Percentiles rank a stretch among this genome's conserved stretches.
phyloP scores from a whole-genome alignment of 2,888 invertebrate genomes.

The Drosophila prolongata region DNA sequence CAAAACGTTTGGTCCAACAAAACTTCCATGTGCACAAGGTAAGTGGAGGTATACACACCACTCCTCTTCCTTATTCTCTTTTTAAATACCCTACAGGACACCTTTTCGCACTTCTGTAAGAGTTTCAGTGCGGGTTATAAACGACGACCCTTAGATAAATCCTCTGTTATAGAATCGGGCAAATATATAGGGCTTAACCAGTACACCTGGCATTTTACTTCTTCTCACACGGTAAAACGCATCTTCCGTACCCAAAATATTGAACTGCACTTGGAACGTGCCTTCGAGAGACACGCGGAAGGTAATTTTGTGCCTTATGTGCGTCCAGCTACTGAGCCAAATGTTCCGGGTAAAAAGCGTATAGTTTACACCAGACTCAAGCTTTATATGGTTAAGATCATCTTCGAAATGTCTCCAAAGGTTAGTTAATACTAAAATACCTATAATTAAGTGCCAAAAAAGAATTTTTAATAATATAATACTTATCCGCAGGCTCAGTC shows the following conservation, averaged over 20 bases:
- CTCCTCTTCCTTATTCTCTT: too few relatives aligned
- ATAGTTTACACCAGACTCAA: constrained; percentile 71
- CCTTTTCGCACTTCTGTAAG: constrained; percentile 90
- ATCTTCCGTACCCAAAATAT: constrained; percentile 87
- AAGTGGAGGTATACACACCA: constrained; percentile 36
- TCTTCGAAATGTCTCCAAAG: constrained; percentile 56
- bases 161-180: constrained; percentile 87
- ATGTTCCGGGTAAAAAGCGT: constrained; percentile 54
- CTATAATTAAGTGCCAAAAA: not conserved
- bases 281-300: constrained; percentile 66
- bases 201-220: constrained; percentile 90
- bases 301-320: constrained; percentile 70
- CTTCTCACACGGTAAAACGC: constrained; percentile 89
- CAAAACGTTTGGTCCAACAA: constrained; percentile 85
- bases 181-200: constrained; percentile 89
- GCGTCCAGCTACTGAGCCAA: constrained; percentile 18
- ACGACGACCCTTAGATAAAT: constrained; percentile 88
- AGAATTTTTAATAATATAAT: too few relatives aligned
- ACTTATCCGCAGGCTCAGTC: constrained; percentile 28
- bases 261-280: constrained; percentile 64
- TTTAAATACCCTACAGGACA: constrained; percentile 84
- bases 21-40: constrained; percentile 90
- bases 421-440: not conserved
- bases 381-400: constrained; percentile 74
- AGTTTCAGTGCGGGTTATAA: constrained; percentile 88